Evolutionary conservation across 2,888 invertebrate species (phyloP).

Genomic region (Danaus chrysippus): DNA sequence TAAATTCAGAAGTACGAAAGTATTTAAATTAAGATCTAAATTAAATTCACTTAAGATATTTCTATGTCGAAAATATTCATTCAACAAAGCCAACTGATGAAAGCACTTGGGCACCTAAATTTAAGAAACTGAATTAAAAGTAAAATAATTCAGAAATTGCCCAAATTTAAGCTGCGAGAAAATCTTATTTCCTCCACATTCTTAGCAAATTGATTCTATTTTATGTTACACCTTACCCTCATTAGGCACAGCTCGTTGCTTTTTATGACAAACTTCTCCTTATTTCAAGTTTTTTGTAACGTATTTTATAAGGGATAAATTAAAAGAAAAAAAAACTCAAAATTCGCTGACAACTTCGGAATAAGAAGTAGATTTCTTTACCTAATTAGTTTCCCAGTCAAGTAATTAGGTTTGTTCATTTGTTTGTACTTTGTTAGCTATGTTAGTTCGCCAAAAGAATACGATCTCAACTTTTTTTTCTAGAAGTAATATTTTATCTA

Average conservation of each 20-base stretch:
- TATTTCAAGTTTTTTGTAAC: constrained; percentile 33
- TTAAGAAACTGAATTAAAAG: constrained; percentile 5
- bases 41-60: neutral
- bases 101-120: constrained; percentile 1
- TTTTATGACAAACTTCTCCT: constrained; percentile 47
- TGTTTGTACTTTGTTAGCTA: constrained; percentile 36
- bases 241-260: constrained; percentile 53
- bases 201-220: constrained; percentile 35
- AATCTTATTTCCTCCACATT: constrained; percentile 18
- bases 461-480: constrained; percentile 4
- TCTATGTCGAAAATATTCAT: neutral
- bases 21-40: neutral
- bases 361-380: constrained; percentile 47
- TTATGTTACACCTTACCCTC: constrained; percentile 49
- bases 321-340: constrained; percentile 42
- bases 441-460: constrained; percentile 11
- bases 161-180: constrained; percentile 12
- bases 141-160: constrained; percentile 10
- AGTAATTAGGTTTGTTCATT: constrained; percentile 59
- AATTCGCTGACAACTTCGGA: constrained; percentile 33
- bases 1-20: too few relatives aligned
- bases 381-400: constrained; percentile 58
- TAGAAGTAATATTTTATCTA: neutral
- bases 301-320: constrained; percentile 53
- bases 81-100: neutral